These are phyloP conservation scores for Drosophila ananassae DNA, from an alignment of 1,140 invertebrate species.

Conservation along the genomic window DNA sequence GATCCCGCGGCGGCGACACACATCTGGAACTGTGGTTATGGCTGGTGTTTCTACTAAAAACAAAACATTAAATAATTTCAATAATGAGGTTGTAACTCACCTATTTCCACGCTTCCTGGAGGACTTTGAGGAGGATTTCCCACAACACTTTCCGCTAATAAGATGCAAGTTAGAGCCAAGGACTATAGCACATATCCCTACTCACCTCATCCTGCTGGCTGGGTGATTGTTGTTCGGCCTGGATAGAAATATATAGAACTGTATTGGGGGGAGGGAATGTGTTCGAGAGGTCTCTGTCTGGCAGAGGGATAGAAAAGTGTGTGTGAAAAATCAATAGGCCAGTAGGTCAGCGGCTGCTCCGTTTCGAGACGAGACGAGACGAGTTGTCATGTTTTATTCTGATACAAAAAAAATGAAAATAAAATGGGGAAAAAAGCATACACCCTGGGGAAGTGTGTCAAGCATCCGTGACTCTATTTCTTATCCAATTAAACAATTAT, in stretches of 20 bases:
- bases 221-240: conserved; percentile 10
- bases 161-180: neutral
- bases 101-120: neutral
- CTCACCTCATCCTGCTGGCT: conserved; percentile 9
- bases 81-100: neutral
- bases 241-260: conserved; percentile 1
- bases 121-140: neutral
- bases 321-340: conserved; percentile 12
- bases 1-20: neutral
- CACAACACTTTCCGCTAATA: neutral
- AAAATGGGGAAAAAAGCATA: neutral
- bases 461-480: conserved; percentile 46
- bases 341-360: conserved; percentile 2
- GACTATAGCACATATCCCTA: no score
- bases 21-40: neutral
- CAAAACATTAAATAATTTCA: no score
- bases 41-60: no score
- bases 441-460: conserved; percentile 33
- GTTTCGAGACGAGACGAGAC: neutral
- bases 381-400: neutral
- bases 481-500: conserved; percentile 62
- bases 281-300: conserved; percentile 3
- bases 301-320: conserved; percentile 2
- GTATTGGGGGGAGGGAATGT: neutral
- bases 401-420: neutral